A percentile compares a stretch with the other conserved stretches of the same genome.
Conservation (phyloP, 1,140 invertebrate species). For the Zeugodacus cucurbitae region DNA sequence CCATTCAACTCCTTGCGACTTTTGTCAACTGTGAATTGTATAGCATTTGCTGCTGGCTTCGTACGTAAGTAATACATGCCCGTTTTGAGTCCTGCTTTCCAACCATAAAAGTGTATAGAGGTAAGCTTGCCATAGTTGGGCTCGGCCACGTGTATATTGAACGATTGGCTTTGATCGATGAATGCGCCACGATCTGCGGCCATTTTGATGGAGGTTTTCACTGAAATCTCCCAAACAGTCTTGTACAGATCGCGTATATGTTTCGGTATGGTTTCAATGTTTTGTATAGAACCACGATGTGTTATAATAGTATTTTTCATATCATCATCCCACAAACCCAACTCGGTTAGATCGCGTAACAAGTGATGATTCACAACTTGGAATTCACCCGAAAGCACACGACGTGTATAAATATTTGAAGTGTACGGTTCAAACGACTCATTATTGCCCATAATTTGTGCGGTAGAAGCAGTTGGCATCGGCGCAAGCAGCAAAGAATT, state of each 20-base stretch:
- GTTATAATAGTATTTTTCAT: conserved; percentile 96
- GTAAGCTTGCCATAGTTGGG: conserved; percentile 94
- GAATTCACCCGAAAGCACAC: conserved; percentile 91
- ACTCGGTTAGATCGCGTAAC: conserved; percentile 90
- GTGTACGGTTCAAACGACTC: conserved; percentile 99
- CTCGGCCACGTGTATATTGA: conserved; percentile 96
- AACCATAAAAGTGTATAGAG: conserved; percentile 98
- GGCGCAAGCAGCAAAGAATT: conserved; percentile 96
- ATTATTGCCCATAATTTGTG: conserved; percentile 99
- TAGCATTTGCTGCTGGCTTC: conserved; percentile 94
- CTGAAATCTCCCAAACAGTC: conserved; percentile 99
- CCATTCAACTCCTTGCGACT: conserved; percentile 67
- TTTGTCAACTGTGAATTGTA: conserved; percentile 98
- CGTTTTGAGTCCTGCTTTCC: conserved; percentile 97
- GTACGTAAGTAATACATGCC: conserved; percentile 99
- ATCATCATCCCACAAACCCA: conserved; percentile 93
- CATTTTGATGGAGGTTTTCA: conserved; percentile 96
- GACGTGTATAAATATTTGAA: conserved; percentile 94
- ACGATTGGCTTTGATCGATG: conserved; percentile 98
- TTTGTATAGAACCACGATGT: conserved; percentile 93
- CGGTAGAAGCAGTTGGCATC: conserved; percentile 99
- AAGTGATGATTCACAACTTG: conserved; percentile 98
- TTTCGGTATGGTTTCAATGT: conserved; percentile 88
- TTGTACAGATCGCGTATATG: conserved; percentile 94
- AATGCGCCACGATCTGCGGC: conserved; percentile 97